Evolutionary conservation across 2,888 invertebrate species (phyloP).

Genomic region (Synergus gifuensis): DNA sequence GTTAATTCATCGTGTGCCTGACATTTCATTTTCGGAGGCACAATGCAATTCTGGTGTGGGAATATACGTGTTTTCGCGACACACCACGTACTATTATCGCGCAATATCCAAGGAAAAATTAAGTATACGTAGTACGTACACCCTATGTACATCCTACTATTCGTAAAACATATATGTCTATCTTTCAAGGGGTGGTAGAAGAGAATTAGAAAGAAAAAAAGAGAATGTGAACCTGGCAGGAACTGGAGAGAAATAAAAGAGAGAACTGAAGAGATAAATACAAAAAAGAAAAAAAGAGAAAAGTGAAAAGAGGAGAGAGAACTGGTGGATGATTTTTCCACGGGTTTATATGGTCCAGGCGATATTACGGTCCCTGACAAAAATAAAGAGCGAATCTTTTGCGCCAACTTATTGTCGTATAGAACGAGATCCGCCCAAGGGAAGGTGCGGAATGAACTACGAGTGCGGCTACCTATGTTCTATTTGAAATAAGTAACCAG

Average conservation of each 20-base stretch:
- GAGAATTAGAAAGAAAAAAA: slow-evolving; percentile 8
- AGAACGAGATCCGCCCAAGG: slow-evolving; percentile 45
- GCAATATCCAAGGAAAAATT: not conserved
- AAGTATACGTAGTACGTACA: not conserved
- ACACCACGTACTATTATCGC: slow-evolving; percentile 11
- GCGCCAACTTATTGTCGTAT: slow-evolving; percentile 62
- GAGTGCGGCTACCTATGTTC: slow-evolving; percentile 59
- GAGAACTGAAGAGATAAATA: slow-evolving; percentile 30
- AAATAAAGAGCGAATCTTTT: slow-evolving; percentile 65
- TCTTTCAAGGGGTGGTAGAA: not conserved
- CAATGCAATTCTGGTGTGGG: slow-evolving; percentile 59
- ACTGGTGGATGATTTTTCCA: slow-evolving; percentile 62
- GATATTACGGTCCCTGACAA: slow-evolving; percentile 56
- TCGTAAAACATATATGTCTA: not conserved
- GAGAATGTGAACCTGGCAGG: slow-evolving; percentile 25
- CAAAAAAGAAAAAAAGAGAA: not conserved
- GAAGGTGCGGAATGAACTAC: slow-evolving; percentile 59
- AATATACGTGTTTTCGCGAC: slow-evolving; percentile 19
- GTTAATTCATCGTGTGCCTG: slow-evolving; percentile 74
- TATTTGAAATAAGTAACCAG: slow-evolving; percentile 44
- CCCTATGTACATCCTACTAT: not conserved
- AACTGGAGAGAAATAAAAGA: slow-evolving; percentile 31
- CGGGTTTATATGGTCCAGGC: slow-evolving; percentile 54
- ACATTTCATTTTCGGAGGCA: slow-evolving; percentile 72
- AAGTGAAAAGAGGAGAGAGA: slow-evolving; percentile 49